These are phyloP conservation scores for Blastobasis adustella DNA, from an alignment of 2,888 invertebrate species.

Conservation along the genomic window DNA sequence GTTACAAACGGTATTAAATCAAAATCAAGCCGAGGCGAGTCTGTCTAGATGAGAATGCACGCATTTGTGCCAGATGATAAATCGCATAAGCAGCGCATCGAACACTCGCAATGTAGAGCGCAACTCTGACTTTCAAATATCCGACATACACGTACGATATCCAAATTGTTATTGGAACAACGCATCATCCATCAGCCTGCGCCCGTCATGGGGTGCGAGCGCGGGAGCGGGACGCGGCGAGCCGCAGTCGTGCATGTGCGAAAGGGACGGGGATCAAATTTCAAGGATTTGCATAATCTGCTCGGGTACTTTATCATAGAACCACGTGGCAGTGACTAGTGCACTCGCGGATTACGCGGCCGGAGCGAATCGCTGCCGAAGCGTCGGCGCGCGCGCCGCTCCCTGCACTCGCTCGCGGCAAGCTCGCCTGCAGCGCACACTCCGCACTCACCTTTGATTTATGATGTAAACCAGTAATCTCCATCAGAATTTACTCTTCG, in stretches of 20 bases:
- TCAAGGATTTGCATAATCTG: conserved; percentile 74
- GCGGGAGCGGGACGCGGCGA: conserved; percentile 30
- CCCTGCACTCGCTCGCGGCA: too few species aligned
- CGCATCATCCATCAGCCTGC: conserved; percentile 72
- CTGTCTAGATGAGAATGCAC: background rate
- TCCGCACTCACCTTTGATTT: conserved; percentile 5
- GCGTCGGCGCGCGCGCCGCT: background rate
- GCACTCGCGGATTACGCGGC: conserved; percentile 66
- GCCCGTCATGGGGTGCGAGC: conserved; percentile 58
- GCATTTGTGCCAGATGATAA: conserved; percentile 8
- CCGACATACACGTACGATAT: conserved; percentile 55
- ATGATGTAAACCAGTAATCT: conserved; percentile 1
- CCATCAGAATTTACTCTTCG: conserved; percentile 3
- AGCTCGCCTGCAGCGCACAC: too few species aligned
- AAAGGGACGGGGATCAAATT: conserved; percentile 51
- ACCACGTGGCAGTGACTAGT: conserved; percentile 75
- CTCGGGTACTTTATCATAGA: conserved; percentile 71
- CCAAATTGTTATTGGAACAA: conserved; percentile 73
- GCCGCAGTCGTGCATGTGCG: conserved; percentile 21
- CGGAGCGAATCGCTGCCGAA: conserved; percentile 57
- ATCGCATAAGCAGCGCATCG: conserved; percentile 16
- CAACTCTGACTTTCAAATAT: conserved; percentile 54
- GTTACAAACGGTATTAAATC: too few species aligned
- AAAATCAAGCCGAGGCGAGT: too few species aligned
- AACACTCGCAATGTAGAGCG: conserved; percentile 22